phyloP scores from a whole-genome alignment of 2,888 invertebrate genomes.

The Julus scandinavius region DNA sequence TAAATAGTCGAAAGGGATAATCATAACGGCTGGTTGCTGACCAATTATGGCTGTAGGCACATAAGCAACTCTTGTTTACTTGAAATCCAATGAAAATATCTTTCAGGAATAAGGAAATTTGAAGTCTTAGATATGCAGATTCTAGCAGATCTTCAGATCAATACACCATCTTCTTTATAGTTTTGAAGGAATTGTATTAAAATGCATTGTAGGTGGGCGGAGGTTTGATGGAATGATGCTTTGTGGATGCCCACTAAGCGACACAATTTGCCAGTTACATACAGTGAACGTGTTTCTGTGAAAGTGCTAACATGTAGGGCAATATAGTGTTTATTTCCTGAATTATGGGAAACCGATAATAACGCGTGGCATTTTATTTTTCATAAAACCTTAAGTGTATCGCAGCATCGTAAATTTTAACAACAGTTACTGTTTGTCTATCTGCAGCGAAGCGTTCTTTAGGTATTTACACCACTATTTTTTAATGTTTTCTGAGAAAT shows the following conservation, averaged over 20 bases:
- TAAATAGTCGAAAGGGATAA: no score
- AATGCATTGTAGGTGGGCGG: background rate
- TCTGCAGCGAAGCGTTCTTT: background rate
- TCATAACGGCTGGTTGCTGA: no score
- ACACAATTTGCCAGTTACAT: background rate
- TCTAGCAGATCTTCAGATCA: background rate
- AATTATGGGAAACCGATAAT: conserved; percentile 27
- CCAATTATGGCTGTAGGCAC: background rate
- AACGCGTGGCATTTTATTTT: conserved; percentile 7
- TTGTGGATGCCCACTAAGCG: background rate
- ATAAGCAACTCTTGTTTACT: no score
- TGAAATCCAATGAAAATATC: background rate
- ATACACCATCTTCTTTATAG: background rate
- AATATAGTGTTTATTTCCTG: conserved; percentile 2
- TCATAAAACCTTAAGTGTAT: conserved; percentile 16
- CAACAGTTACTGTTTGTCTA: background rate
- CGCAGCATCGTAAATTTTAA: background rate
- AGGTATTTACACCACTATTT: background rate
- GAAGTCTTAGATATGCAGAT: background rate
- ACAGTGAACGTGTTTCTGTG: background rate
- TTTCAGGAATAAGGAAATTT: no score
- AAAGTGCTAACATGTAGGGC: background rate
- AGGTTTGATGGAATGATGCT: background rate
- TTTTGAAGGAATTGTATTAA: background rate
- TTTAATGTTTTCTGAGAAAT: background rate